phyloP scores from a whole-genome alignment of 2,888 invertebrate species.

The Nephrotoma guestfalica region DNA sequence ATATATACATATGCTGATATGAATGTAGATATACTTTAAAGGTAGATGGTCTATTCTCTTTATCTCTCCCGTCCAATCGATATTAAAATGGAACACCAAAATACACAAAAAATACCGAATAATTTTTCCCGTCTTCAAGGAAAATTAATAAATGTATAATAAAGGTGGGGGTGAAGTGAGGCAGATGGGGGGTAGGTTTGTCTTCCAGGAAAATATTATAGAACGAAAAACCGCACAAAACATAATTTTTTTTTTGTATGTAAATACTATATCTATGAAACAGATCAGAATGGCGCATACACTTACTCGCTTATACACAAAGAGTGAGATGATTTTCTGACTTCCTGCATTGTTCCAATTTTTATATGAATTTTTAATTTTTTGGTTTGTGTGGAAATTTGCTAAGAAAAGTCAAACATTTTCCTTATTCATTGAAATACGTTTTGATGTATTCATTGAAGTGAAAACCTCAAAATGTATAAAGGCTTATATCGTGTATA shows the following conservation, averaged over 20 bases:
- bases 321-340: background rate
- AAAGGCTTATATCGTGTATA: background rate
- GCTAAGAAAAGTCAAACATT: background rate
- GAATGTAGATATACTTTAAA: background rate
- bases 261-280: background rate
- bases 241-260: background rate
- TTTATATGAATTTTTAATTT: background rate
- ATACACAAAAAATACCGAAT: background rate
- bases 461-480: background rate
- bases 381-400: background rate
- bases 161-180: background rate
- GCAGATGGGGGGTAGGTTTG: background rate
- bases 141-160: background rate
- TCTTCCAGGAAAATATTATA: background rate
- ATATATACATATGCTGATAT: background rate
- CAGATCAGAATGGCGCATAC: background rate
- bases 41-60: background rate
- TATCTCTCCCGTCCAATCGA: background rate
- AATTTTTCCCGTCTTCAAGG: background rate
- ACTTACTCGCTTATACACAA: background rate
- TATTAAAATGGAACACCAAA: background rate
- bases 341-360: background rate
- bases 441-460: background rate
- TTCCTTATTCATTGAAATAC: background rate
- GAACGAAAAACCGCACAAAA: background rate